These are phyloP conservation scores for Parnassius smintheus DNA, from an alignment of 2,888 invertebrate genomes.

Conservation along the genomic window DNA sequence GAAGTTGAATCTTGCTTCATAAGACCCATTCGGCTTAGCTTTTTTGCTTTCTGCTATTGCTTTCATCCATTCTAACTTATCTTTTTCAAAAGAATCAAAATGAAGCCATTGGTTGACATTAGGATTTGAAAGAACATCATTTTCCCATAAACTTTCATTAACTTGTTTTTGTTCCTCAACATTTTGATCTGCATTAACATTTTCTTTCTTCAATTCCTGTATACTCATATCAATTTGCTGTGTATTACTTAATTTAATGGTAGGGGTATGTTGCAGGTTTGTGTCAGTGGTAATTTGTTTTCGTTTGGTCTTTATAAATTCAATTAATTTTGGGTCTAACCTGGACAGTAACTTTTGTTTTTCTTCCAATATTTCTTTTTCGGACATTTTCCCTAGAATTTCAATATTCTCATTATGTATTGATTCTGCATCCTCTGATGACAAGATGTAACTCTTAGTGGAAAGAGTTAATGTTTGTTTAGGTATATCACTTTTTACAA, in stretches of 20 bases:
- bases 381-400: slow-evolving; percentile 84
- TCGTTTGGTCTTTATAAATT: slow-evolving; percentile 80
- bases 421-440: slow-evolving; percentile 70
- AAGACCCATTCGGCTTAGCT: slow-evolving; percentile 81
- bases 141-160: slow-evolving; percentile 66
- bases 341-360: slow-evolving; percentile 83
- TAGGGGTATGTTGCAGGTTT: slow-evolving; percentile 15
- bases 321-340: slow-evolving; percentile 84
- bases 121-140: slow-evolving; percentile 81
- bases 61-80: slow-evolving; percentile 95
- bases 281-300: slow-evolving; percentile 33
- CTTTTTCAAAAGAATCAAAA: slow-evolving; percentile 92
- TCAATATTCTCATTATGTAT: slow-evolving; percentile 89
- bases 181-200: slow-evolving; percentile 9
- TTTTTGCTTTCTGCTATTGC: slow-evolving; percentile 80
- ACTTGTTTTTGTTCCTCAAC: background rate
- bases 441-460: slow-evolving; percentile 70
- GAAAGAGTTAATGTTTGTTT: slow-evolving; percentile 42
- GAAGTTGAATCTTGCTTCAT: slow-evolving; percentile 92
- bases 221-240: slow-evolving; percentile 54
- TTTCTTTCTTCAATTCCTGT: slow-evolving; percentile 27
- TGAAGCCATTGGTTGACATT: slow-evolving; percentile 88
- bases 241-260: slow-evolving; percentile 29
- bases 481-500: slow-evolving; percentile 27
- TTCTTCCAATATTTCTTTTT: slow-evolving; percentile 88